These are phyloP conservation scores for Schizaphis graminum DNA, from an alignment of 2,888 invertebrate genomes.

Conservation along the genomic window DNA sequence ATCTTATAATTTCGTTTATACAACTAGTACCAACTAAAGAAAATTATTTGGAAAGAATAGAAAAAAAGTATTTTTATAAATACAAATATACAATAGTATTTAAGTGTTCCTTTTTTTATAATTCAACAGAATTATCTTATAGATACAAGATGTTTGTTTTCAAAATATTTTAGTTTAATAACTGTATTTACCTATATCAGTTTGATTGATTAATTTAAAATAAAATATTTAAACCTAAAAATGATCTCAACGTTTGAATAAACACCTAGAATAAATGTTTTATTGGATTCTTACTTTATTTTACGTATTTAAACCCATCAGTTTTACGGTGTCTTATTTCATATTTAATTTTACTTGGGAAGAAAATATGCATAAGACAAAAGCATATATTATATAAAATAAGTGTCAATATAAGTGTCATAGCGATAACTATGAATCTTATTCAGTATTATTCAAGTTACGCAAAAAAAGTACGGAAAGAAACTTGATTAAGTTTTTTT, in stretches of 20 bases:
- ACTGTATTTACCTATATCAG: background rate
- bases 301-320: background rate
- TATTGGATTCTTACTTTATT: background rate
- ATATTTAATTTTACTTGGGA: background rate
- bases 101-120: background rate
- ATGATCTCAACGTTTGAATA: background rate
- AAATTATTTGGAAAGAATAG: background rate
- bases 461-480: background rate
- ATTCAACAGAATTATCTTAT: background rate
- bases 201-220: background rate
- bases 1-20: background rate
- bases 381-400: background rate
- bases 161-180: background rate
- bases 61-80: background rate
- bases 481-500: background rate
- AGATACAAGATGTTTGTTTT: background rate
- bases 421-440: background rate
- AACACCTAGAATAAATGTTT: background rate
- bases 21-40: background rate
- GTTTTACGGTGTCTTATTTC: background rate
- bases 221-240: background rate
- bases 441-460: background rate
- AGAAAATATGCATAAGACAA: background rate
- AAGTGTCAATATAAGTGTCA: background rate
- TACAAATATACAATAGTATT: background rate